Base-by-base conservation (phyloP, 2,797 vertebrate genomes). In the Coranthus polyacanthus region DNA sequence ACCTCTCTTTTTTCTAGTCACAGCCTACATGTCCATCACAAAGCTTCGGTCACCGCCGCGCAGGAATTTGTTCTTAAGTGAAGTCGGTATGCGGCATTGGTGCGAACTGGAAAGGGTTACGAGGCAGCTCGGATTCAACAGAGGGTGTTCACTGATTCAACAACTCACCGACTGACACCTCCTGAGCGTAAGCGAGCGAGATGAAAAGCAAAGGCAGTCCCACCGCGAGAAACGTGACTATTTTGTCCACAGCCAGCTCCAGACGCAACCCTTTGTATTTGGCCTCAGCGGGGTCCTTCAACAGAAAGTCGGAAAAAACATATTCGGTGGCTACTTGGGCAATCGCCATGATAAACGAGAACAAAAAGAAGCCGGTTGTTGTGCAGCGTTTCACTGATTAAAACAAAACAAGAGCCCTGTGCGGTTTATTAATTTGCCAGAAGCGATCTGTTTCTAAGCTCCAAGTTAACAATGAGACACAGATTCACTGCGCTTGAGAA, bases 151-250 rank as follows among this genome's bases (percentile, higher is more conserved):
- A 29, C 26, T 22, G 7, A 55, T 46, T 13, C 16, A 57, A 18
- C 21, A 62, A 92, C 95, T 96, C 87, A 98, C 97, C 97, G 0
- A 96, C 95, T 8, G 96, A 98, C 74, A 98, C 93, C 87, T 98
- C 97, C 80, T 99, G 97, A 0, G 97, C 97, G 74, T 97, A 99
- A 41, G 97, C 96, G 38, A 99, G 95, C 1, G 97, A 98, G 88
- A 98, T 97, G 77, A 99, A 96, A 38, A 98, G 95, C 87, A 98
- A 92, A 20, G 97, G 97, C 69, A 98, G 92, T 22, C 96, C 96
- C 84, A 96, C 97, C 1, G 95, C 93, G n/a, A 97, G 89, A 70
- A 95, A 94, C 11, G 96, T 96, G 73, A 97, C 95, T 82, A 98
- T 96, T 88, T 97, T 97, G 82, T 98, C 97, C 77, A 93, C 84